These are phyloP conservation scores for Hydraecia micacea DNA, from an alignment of 2,888 invertebrate genomes.

Conservation along the genomic window DNA sequence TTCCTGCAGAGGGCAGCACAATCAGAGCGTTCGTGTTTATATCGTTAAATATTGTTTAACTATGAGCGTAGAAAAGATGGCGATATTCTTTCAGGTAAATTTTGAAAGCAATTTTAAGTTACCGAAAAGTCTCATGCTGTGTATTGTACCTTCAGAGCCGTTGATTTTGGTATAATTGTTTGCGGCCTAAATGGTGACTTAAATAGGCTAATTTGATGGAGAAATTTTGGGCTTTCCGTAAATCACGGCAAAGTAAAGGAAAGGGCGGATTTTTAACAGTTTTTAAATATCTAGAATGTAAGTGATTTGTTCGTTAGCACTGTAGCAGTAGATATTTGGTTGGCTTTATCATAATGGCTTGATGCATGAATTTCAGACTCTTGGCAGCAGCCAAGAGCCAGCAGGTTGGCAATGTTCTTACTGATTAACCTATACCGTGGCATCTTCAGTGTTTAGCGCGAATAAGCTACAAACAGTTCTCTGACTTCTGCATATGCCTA, in stretches of 20 bases:
- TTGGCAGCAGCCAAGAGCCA: no score
- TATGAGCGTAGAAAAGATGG: slow-evolving; percentile 2
- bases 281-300: no score
- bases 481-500: not conserved
- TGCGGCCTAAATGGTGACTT: no score
- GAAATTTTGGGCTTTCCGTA: no score
- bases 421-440: not conserved
- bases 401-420: no score
- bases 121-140: not conserved
- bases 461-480: not conserved
- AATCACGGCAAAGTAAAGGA: no score
- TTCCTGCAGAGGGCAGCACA: slow-evolving; percentile 53
- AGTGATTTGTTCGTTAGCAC: no score
- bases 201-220: no score
- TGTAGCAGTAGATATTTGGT: no score
- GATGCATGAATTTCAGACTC: not conserved
- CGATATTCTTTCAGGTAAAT: not conserved
- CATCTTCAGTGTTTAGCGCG: not conserved
- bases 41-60: slow-evolving; percentile 54
- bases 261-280: no score
- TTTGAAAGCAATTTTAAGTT: not conserved
- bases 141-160: no score
- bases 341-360: not conserved
- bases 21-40: slow-evolving; percentile 44
- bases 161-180: no score